These are phyloP conservation scores for Mylabris phalerata DNA, from an alignment of 1,140 invertebrate species.

Conservation along the genomic window DNA sequence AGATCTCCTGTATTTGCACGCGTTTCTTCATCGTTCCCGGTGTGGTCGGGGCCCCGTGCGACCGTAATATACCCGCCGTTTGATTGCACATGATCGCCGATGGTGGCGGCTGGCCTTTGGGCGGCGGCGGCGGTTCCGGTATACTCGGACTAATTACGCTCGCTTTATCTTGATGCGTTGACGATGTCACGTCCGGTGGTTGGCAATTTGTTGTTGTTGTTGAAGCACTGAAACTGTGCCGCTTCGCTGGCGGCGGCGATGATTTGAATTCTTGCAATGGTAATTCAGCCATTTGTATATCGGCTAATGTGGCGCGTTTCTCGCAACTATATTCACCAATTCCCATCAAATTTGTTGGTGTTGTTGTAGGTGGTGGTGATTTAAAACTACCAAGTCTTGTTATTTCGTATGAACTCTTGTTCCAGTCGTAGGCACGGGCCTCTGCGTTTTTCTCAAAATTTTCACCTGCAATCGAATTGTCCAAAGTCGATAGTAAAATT, in stretches of 20 bases:
- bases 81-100: conserved; percentile 41
- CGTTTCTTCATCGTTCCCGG: conserved; percentile 72
- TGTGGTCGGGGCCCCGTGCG: conserved; percentile 46
- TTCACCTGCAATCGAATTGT: conserved; percentile 39
- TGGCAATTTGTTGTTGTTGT: conserved; percentile 43
- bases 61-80: conserved; percentile 55
- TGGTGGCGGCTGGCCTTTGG: conserved; percentile 48
- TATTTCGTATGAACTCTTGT: conserved; percentile 22
- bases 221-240: conserved; percentile 34
- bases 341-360: conserved; percentile 35
- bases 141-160: conserved; percentile 50
- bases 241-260: conserved; percentile 52
- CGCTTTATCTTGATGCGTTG: conserved; percentile 38
- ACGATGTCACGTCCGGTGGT: conserved; percentile 43
- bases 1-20: conserved; percentile 82
- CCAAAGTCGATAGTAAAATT: conserved; percentile 40
- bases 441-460: too few relatives aligned
- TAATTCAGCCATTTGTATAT: conserved; percentile 60
- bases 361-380: conserved; percentile 42
- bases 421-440: conserved; percentile 39
- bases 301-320: conserved; percentile 49
- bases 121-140: conserved; percentile 63
- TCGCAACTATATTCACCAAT: conserved; percentile 55
- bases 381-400: background rate
- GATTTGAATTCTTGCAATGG: conserved; percentile 59